Base-by-base conservation (phyloP, 2,888 invertebrate species). In the Chloromyia formosa region DNA sequence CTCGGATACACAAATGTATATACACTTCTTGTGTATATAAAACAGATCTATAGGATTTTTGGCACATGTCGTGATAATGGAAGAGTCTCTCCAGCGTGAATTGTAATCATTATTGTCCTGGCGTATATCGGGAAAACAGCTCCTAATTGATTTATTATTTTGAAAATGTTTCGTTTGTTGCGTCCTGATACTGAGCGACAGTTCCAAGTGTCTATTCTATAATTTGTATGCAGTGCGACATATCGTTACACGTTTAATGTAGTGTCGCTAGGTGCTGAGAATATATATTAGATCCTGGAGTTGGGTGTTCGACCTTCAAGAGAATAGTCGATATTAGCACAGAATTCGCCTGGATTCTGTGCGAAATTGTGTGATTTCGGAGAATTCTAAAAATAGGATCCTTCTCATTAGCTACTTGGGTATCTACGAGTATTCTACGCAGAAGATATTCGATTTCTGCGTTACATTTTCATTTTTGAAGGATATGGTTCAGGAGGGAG, bases 331-430 rank as follows among this genome's bases (percentile, higher is more conserved):
- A 18, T 12, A 18, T 54, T 54, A 16, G 20, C 20, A 9, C n/a
- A 22, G 18, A 4, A 20, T 7, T 60, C 22, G 20, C n/a, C 60
- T 60, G 4, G 10, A 60, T 60, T 20, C 22, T 18, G 7, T 60
- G 20, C 22, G 61, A 35, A 35, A 35, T 35, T 61, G n/a, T 12
- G 54, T 54, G n/a, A 54, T 12, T 61, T 61, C 61, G 10, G 35
- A 61, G 35, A 35, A 61, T 61, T 27, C 61, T 61, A 61, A 27
- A 61, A 61, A 61, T 61, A 61, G 14, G n/a, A n/a, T n/a, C n/a
- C n/a, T n/a, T 14, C 14, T 27, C 23, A 61, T 35, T 5, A 54
- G 14, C 12, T n/a, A n/a, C 35, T 27, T 35, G n/a, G n/a, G n/a
- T n/a, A n/a, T n/a, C n/a, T n/a, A n/a, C n/a, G n/a, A n/a, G 14